Evolutionary conservation across 2,113 vertebrate genomes (phyloP), one percentile per base, ranked within the genome.

Genomic region (Leptocoma aspasia): DNA sequence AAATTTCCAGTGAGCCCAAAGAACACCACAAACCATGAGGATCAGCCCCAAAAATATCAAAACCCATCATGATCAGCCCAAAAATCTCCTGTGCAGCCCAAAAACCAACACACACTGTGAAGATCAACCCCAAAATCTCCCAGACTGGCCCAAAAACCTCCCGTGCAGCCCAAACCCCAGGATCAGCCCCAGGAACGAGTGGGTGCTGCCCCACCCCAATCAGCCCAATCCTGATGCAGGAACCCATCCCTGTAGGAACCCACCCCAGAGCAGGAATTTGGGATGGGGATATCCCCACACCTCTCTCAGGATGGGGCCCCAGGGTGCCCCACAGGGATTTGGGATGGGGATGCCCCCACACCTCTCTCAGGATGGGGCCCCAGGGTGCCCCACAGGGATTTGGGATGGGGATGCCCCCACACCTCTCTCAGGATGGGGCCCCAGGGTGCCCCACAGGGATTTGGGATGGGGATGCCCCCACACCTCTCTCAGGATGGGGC

Each of bases 131-230:
- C 13, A 33, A 42, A 28, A 37, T 45, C 57, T 37, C 35, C 35
- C 33, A n/a, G 42, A 45, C 1, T 10, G 35, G 37, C 60, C 39
- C 27, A 9, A 64, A 64, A 65, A 65, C 13, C 63, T 24, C 63
- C 17, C 14, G 39, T 42, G 39, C 31, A 45, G 41, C 65, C 71
- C 35, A 33, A 11, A 18, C 6, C 31, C 16, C 1, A 2, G 27
- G 44, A 14, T 14, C 44, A 37, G 42, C 28, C 70, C 73, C 28
- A 31, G 44, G 35, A 21, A 33, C 2, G 4, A 52, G 33, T 11
- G 7, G 18, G 56, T 0, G 4, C 49, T 28, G 10, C 52, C 20
- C 31, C 41, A 14, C 5, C 33, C 2, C 1, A 4, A 7, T 2
- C 20, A 44, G 10, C 52, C 24, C 24, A 2, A 7, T 3, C n/a